Evolutionary conservation across 37 sponge, comb jelly and placozoan species (phyloP).

Genomic region (Aphrocallistes beatrix): DNA sequence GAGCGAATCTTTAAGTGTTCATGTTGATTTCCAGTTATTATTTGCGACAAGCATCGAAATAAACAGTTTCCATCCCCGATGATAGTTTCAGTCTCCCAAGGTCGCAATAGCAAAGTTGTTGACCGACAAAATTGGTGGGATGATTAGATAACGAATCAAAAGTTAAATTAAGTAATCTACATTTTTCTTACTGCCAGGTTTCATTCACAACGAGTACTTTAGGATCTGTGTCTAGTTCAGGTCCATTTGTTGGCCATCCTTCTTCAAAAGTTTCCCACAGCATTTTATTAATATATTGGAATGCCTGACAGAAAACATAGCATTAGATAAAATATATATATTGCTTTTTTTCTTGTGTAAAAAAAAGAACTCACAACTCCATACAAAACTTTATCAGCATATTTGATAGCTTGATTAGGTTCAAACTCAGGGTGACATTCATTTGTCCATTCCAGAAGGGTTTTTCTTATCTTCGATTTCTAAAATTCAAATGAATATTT

Average conservation of each 20-base stretch:
- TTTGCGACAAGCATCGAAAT: background rate
- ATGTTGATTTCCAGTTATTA: background rate
- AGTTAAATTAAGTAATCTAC: background rate
- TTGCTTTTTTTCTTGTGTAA: background rate
- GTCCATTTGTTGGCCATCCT: background rate
- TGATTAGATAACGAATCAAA: background rate
- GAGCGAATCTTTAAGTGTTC: background rate
- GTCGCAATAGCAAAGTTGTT: background rate
- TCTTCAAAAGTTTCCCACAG: background rate
- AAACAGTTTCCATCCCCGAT: background rate
- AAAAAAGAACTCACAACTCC: background rate
- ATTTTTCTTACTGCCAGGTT: background rate
- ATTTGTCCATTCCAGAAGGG: background rate
- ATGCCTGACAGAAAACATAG: background rate
- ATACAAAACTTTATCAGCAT: conserved; percentile 12
- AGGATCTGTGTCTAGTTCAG: background rate
- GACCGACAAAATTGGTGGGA: background rate
- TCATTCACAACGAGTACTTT: background rate
- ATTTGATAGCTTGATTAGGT: background rate
- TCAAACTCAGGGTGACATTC: background rate
- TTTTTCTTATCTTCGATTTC: background rate
- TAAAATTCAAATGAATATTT: background rate
- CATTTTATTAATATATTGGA: background rate
- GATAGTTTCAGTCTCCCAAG: background rate
- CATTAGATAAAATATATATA: background rate